These are phyloP conservation scores for Heterocephalus glaber DNA, from an alignment of 2,113 vertebrate species.

Conservation along the genomic window DNA sequence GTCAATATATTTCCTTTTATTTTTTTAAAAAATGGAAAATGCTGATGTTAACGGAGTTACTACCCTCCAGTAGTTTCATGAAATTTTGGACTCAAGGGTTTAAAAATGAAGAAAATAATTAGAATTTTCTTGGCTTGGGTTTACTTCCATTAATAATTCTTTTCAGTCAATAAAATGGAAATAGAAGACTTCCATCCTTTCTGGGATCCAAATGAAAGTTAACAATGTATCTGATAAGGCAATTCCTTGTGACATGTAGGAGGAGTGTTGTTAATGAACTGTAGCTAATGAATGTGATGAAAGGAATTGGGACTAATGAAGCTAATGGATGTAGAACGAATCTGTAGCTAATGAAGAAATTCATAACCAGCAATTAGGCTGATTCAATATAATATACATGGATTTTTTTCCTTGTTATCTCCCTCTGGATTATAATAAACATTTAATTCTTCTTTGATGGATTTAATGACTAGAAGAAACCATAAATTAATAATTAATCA, in stretches of 20 bases:
- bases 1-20: background rate
- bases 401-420: background rate
- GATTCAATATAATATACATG: background rate
- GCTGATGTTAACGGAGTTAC: background rate
- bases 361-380: background rate
- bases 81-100: background rate
- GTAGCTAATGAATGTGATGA: background rate
- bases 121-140: background rate
- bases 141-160: background rate
- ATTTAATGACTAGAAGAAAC: background rate
- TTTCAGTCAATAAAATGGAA: background rate
- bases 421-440: background rate
- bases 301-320: background rate
- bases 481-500: background rate
- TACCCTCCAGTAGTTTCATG: background rate
- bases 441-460: background rate
- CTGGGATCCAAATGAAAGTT: background rate
- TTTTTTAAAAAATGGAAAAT: background rate
- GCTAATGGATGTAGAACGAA: background rate
- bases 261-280: background rate
- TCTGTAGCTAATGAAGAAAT: background rate
- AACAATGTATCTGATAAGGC: background rate
- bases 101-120: background rate
- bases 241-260: background rate
- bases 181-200: background rate